Percentiles rank a stretch among this genome's conserved stretches.
Conservation (phyloP, 2,888 invertebrate genomes). For the Cacoxenus indagator region DNA sequence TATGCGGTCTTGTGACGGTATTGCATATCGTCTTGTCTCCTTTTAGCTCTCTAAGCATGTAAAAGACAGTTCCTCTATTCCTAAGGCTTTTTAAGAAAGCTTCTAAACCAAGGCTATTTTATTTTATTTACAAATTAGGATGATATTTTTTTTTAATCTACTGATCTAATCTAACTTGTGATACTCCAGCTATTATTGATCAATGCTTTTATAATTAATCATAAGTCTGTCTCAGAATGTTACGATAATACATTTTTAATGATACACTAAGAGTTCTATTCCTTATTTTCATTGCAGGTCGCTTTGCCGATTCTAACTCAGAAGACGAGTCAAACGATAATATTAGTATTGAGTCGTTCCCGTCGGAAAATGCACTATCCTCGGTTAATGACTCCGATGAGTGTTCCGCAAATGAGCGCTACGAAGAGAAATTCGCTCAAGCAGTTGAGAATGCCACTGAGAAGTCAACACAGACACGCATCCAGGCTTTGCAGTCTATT, state of each 20-base stretch:
- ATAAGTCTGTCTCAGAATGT: not conserved
- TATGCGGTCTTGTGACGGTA: not conserved
- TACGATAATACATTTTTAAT: not conserved
- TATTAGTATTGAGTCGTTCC: conserved; percentile 83
- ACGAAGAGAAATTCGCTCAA: conserved; percentile 90
- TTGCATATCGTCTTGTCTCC: not conserved
- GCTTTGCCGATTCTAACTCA: conserved; percentile 76
- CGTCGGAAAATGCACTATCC: conserved; percentile 77
- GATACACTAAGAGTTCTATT: not conserved
- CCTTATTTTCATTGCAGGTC: conserved; percentile 51
- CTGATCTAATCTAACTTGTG: no score
- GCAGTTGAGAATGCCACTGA: conserved; percentile 90
- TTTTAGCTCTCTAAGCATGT: not conserved
- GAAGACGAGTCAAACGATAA: conserved; percentile 88
- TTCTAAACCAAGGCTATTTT: no score
- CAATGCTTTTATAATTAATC: no score
- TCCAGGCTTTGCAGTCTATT: conserved; percentile 79
- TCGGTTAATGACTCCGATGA: conserved; percentile 76
- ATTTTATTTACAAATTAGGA: no score
- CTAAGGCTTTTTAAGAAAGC: no score
- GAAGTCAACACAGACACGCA: conserved; percentile 88
- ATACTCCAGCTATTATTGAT: no score
- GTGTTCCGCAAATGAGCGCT: conserved; percentile 74
- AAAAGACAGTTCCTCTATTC: no score
- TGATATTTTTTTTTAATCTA: no score